Evolutionary conservation across 2,888 invertebrate species (phyloP), one percentile per base, ranked within the genome.

Genomic region (Synanthedon formicaeformis): DNA sequence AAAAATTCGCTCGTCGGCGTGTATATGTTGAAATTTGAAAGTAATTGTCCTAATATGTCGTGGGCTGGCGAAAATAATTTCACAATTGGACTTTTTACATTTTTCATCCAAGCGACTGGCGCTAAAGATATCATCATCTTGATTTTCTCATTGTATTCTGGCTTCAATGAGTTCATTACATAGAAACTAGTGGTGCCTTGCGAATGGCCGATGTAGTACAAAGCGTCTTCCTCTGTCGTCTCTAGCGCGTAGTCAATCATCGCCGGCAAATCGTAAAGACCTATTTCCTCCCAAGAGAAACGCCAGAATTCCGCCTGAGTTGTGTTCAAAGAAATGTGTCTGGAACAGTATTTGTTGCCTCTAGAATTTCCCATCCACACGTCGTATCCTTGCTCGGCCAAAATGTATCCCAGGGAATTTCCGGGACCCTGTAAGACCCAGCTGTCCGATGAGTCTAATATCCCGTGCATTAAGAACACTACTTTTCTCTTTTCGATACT

Each of bases 351-450:
- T 1, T 90, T 89, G 73, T 95, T 96, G 0, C 96, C 96, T 63
- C 96, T 88, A 1, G 91, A 90, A 73, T 96, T 96, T 1, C 94
- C 95, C 69, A 96, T 69, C 96, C 96, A 96, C 0, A 93, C 92
- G 61, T 93, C 93, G 63, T 89, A 93, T 3, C 92, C 92, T 50
- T 76, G 66, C 57, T 93, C 91, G 0, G 91, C 88, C 53, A 93
- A 85, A 65, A 91, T 85, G 77, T 89, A 93, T 60, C 78, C 94
- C 54, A 86, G 57, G 62, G 86, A 90, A 58, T 90, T 88, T 52
- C 88, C 78, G 3, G 89, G 91, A 12, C 92, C 92, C 63, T 91
- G 89, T 1, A 92, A 75, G 1, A 95, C 81, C 92, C 92, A 96
- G 71, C 92, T 91, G 1, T 92, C 90, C 0, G 94, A 92, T 53